phyloP scores from a whole-genome alignment of 53 echinoderm and acorn worm genomes.

The Glandiceps talaboti region DNA sequence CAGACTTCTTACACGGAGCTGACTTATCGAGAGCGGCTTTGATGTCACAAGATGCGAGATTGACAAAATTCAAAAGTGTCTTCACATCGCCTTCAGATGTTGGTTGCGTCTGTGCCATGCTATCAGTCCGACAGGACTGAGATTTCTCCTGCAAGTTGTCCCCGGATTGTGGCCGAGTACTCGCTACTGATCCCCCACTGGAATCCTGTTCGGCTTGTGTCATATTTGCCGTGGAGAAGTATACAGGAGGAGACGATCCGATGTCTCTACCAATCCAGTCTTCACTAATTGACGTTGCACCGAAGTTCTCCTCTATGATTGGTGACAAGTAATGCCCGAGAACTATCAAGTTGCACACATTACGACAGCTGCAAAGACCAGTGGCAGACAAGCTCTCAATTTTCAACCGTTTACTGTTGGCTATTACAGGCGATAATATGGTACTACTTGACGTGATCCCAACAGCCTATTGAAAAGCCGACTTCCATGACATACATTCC shows the following conservation, averaged over 20 bases:
- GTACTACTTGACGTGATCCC: not conserved
- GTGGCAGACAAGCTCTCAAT: not conserved
- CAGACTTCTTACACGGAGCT: constrained; percentile 17
- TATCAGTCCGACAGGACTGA: not conserved
- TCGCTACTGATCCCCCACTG: constrained; percentile 26
- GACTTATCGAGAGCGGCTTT: constrained; percentile 88
- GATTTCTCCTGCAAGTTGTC: not conserved
- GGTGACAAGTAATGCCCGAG: not conserved
- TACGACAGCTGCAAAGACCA: not conserved
- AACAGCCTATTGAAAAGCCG: not conserved
- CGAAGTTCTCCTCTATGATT: not conserved
- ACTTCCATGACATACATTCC: not conserved
- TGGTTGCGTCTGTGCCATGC: not conserved
- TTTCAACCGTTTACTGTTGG: not conserved
- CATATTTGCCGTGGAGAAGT: constrained; percentile 15
- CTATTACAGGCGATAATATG: not conserved
- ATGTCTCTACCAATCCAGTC: not conserved
- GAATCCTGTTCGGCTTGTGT: constrained; percentile 43
- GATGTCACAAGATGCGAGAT: constrained; percentile 86
- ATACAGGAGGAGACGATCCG: not conserved
- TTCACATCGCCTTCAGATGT: constrained; percentile 46
- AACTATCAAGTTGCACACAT: not conserved
- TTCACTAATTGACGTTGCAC: not conserved
- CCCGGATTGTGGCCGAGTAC: not conserved
- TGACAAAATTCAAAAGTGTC: constrained; percentile 82